These are phyloP conservation scores for Papilio helenus DNA, from an alignment of 1,140 invertebrate species.

Conservation along the genomic window DNA sequence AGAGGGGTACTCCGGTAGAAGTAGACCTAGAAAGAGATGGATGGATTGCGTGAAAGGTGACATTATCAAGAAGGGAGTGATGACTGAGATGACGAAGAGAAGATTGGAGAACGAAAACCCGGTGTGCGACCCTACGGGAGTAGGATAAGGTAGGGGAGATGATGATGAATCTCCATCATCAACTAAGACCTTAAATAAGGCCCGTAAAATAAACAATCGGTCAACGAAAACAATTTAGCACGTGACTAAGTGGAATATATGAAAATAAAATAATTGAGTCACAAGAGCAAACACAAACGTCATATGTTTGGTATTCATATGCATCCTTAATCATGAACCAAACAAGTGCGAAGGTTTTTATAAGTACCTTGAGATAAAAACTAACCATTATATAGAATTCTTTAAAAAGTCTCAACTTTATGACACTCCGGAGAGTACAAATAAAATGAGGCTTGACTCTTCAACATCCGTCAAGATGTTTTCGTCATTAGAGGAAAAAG, in stretches of 20 bases:
- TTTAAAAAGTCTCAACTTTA: too few species aligned
- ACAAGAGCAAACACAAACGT: not conserved
- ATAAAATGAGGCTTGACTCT: not conserved
- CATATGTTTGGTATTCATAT: conserved; percentile 12
- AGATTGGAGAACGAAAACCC: too few species aligned
- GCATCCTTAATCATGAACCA: conserved; percentile 16
- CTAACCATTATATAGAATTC: too few species aligned
- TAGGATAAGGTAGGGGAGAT: too few species aligned
- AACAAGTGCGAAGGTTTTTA: not conserved
- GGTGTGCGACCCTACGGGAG: too few species aligned
- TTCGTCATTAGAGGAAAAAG: too few species aligned
- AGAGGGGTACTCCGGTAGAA: too few species aligned
- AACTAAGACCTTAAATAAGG: conserved; percentile 8
- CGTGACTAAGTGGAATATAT: conserved; percentile 16
- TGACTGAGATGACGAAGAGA: too few species aligned
- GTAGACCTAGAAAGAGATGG: too few species aligned
- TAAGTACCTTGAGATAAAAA: not conserved
- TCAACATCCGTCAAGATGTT: not conserved
- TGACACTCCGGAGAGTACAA: not conserved
- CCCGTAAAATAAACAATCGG: not conserved
- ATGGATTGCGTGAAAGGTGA: too few species aligned
- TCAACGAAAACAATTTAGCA: conserved; percentile 21
- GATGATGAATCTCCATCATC: not conserved
- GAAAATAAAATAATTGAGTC: conserved; percentile 16
- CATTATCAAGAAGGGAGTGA: too few species aligned